phyloP scores from a whole-genome alignment of 2,888 invertebrate genomes.

The Scrobipalpa costella region DNA sequence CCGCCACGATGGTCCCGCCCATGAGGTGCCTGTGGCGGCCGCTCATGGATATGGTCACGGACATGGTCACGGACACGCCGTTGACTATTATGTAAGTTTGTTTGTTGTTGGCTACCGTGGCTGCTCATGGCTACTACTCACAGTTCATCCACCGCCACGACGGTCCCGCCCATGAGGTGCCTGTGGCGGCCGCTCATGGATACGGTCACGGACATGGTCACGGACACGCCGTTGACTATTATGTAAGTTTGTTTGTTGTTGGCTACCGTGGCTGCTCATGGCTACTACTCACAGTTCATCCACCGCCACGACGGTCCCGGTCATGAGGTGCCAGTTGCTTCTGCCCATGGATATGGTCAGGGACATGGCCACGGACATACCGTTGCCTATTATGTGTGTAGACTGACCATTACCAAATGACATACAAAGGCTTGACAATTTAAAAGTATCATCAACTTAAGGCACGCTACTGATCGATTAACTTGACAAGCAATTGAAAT shows the following conservation, averaged over 20 bases:
- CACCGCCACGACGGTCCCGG: constrained; percentile 57
- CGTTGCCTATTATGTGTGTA: constrained; percentile 36
- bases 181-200: constrained; percentile 35
- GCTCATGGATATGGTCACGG: constrained; percentile 36
- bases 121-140: constrained; percentile 57
- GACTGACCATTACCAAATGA: too few relatives aligned
- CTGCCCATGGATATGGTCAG: constrained; percentile 37
- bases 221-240: constrained; percentile 38
- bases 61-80: constrained; percentile 38
- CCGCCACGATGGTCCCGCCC: constrained; percentile 56
- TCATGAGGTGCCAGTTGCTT: constrained; percentile 42
- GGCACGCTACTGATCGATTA: neutral
- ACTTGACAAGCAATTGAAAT: too few relatives aligned
- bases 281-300: constrained; percentile 64
- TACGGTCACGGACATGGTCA: constrained; percentile 27
- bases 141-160: constrained; percentile 61
- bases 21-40: constrained; percentile 40
- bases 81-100: constrained; percentile 29
- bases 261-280: constrained; percentile 49
- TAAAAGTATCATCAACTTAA: too few relatives aligned
- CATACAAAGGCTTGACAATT: too few relatives aligned
- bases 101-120: constrained; percentile 43
- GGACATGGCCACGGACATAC: constrained; percentile 34
- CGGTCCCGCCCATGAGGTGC: constrained; percentile 54
- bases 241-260: constrained; percentile 31